Conservation (phyloP, 92 coral and sea anemone genomes). For the Heliopora coerulea region DNA sequence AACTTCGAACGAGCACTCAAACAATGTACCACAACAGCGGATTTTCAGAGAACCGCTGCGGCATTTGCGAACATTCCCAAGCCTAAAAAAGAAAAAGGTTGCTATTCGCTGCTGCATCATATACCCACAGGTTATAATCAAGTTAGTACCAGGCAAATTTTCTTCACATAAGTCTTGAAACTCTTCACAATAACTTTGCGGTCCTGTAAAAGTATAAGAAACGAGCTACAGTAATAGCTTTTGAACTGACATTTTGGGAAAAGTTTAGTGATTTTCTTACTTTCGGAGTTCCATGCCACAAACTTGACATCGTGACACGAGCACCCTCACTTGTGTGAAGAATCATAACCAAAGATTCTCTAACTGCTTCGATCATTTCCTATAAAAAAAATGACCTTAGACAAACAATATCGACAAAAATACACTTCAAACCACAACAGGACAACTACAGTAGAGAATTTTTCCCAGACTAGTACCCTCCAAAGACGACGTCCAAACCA, state of each 20-base stretch:
- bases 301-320: slow-evolving; percentile 83
- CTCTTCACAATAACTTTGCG: slow-evolving; percentile 86
- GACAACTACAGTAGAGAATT: too few relatives aligned
- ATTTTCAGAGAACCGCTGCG: too few relatives aligned
- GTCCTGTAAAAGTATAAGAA: slow-evolving; percentile 51
- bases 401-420: too few relatives aligned
- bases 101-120: too few relatives aligned
- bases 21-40: too few relatives aligned
- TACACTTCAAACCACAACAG: too few relatives aligned
- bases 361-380: slow-evolving; percentile 88
- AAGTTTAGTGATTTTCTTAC: slow-evolving; percentile 35
- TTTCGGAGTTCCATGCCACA: slow-evolving; percentile 90
- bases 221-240: not conserved
- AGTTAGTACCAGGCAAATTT: slow-evolving; percentile 85
- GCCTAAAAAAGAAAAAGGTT: too few relatives aligned
- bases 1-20: too few relatives aligned
- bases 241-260: not conserved
- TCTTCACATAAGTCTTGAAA: slow-evolving; percentile 73
- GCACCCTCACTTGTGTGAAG: slow-evolving; percentile 97
- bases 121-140: too few relatives aligned
- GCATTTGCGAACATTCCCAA: too few relatives aligned
- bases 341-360: slow-evolving; percentile 72
- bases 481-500: too few relatives aligned
- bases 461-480: too few relatives aligned
- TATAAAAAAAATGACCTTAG: slow-evolving; percentile 24